Evolutionary conservation across 2,113 vertebrate species (phyloP), one percentile per base, ranked within the genome.

Genomic region (Meleagris gallopavo): DNA sequence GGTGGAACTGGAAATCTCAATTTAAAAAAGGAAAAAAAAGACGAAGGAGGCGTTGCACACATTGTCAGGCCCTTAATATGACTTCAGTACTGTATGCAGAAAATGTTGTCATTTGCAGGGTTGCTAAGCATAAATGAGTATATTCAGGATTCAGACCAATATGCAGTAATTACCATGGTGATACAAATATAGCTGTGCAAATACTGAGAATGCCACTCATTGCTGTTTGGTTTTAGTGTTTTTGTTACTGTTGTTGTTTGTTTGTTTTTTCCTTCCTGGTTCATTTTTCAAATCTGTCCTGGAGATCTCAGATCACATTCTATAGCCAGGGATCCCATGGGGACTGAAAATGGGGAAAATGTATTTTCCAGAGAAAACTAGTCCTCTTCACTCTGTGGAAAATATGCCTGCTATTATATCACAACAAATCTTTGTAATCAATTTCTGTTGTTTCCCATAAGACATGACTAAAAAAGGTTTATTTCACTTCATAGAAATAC

Each of bases 371-470:
- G 40, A 55, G 50, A 43, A 88, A 88, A 79, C 2, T 25, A 58
- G 46, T 75, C n/a, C 10, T 52, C 10, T 50, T 17, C 22, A 10
- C 19, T 67, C 4, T 45, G 25, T 52, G 71, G 62, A 70, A 82
- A 67, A 52, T 25, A 17, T 27, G 9, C 4, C 0, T 80, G 58
- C 38, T 72, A 19, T 80, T 76, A 1, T 30, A 67, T 70, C 50
- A 43, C 61, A 90, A 15, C 5, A 34, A 60, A 45, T 43, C 61
- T 82, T 89, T 79, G 61, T 80, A 83, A 15, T 86, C 48, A 55
- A 25, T 58, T 76, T 61, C 79, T 41, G 29, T 77, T 83, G 71
- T 84, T 87, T 82, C 74, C 89, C 82, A 65, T 61, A 43, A 86
- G 88, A 66, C 43, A 24, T 9, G 30, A 29, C n/a, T 54, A 34